Evolutionary conservation across 2,113 vertebrate genomes (phyloP), one percentile per base, ranked within the genome.

Genomic region (Gambusia affinis): DNA sequence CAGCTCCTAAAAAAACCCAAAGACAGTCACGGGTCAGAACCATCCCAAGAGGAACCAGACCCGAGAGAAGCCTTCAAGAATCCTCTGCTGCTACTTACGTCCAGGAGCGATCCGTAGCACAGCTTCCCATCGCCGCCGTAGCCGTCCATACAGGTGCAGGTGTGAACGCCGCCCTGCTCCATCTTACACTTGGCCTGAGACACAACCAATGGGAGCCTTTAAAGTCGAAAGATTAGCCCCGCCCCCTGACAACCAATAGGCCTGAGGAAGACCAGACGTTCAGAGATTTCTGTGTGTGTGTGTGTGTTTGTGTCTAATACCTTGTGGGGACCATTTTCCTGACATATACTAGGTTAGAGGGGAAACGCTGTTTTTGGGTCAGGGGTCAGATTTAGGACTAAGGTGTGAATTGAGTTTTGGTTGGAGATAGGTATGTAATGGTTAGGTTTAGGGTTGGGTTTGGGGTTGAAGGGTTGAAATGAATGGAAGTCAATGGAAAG

Each of bases 31-130:
- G 24, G 51, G 24, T 57, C 19, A 57, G 51, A n/a, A 57, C 24
- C 35, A 37, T 3, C 10, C 3, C 1, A 4, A 14, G 39, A 37
- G 10, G 12, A 37, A 35, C 33, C 1, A 8, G 8, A 37, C 35
- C 14, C 1, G 39, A 42, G 12, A 42, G 22, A 57, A n/a, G 51
- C 8, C 22, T 24, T 22, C 51, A 24, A 10, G 10, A 24, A 57
- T n/a, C 5, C 3, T 57, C 7, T 57, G 51, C 4, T 44, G n/a
- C 19, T 69, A 68, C 60, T 83, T 60, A 93, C 94, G 8, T 92
- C 81, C 33, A 95, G 64, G 51, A 99, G 54, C 12, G 94, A 92
- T 31, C 97, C 96, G 0, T 96, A 99, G 92, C 98, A 99, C 0
- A 64, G 85, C 54, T 87, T 63, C 54, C 97, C 97, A 27, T 98